phyloP scores from a whole-genome alignment of 2,888 invertebrate genomes.

The Xestia rhomboidea region DNA sequence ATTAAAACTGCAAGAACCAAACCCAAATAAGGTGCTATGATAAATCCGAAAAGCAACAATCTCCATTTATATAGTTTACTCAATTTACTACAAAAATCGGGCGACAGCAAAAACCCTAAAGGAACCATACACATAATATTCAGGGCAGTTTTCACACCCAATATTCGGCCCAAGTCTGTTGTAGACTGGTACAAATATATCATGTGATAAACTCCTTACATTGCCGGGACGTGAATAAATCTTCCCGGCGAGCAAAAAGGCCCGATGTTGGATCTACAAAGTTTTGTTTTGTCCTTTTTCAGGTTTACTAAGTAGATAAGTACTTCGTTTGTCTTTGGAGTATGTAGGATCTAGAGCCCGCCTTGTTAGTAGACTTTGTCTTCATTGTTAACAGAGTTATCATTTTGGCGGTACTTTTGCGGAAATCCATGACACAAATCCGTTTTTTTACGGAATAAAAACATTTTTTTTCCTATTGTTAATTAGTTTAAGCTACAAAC shows the following conservation, averaged over 20 bases:
- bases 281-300: conserved; percentile 39
- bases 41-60: neutral
- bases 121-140: conserved; percentile 5
- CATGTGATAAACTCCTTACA: conserved; percentile 33
- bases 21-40: neutral
- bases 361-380: neutral
- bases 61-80: neutral
- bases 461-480: neutral
- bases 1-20: neutral
- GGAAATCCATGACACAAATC: neutral
- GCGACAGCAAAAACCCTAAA: neutral
- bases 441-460: neutral
- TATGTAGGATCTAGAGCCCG: conserved; percentile 1
- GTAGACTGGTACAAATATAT: conserved; percentile 50
- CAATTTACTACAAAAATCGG: neutral
- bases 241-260: conserved; percentile 27
- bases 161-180: conserved; percentile 32
- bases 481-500: neutral
- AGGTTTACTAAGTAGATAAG: conserved; percentile 13
- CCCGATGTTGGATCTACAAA: conserved; percentile 11
- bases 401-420: neutral
- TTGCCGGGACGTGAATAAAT: conserved; percentile 37
- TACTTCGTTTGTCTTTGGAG: conserved; percentile 2
- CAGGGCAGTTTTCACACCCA: conserved; percentile 4
- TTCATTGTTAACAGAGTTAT: neutral